Conservation (phyloP, 2,888 invertebrate species). For the Pharmacophagus antenor region DNA sequence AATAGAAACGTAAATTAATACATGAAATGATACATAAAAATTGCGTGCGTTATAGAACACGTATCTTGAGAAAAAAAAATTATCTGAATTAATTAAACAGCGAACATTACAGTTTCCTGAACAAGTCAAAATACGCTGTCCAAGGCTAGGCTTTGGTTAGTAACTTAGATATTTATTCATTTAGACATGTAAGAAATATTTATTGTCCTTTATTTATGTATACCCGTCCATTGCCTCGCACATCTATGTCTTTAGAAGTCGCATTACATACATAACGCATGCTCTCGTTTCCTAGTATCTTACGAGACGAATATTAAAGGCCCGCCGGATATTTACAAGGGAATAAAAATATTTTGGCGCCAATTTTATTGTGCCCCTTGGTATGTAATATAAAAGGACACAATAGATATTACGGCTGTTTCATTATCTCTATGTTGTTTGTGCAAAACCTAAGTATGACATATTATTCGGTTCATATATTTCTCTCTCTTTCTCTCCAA, state of each 20-base stretch:
- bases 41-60: too few species aligned
- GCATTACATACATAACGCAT: constrained; percentile 55
- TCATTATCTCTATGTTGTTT: constrained; percentile 10
- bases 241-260: constrained; percentile 37
- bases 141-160: too few species aligned
- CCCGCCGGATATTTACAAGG: constrained; percentile 59
- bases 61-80: too few species aligned
- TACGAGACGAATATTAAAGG: constrained; percentile 72
- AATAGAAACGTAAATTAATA: too few species aligned
- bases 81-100: too few species aligned
- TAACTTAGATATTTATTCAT: too few species aligned
- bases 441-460: neutral
- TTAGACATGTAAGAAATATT: too few species aligned
- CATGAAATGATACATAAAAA: too few species aligned
- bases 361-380: constrained; percentile 45
- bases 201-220: neutral
- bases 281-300: constrained; percentile 51
- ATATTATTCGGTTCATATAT: neutral
- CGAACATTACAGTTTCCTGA: too few species aligned
- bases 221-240: constrained; percentile 21
- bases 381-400: constrained; percentile 31
- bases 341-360: constrained; percentile 62
- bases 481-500: too few species aligned
- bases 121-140: too few species aligned
- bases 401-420: constrained; percentile 22